phyloP scores from a whole-genome alignment of 2,797 vertebrate species.

The Cephalopachus bancanus region DNA sequence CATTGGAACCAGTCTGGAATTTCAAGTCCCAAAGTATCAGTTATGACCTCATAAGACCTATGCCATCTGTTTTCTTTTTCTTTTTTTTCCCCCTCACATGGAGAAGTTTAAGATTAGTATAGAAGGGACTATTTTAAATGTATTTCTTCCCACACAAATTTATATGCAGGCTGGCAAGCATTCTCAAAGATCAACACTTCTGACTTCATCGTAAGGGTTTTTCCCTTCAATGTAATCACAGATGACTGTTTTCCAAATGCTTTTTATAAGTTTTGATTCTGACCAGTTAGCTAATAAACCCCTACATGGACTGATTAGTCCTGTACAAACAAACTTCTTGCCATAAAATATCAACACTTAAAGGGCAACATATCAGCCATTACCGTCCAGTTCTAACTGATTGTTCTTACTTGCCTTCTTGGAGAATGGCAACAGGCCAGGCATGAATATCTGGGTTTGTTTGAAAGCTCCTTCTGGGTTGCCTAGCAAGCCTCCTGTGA shows the following conservation, averaged over 20 bases:
- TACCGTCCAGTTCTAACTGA: background rate
- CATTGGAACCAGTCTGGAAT: slow-evolving; percentile 18
- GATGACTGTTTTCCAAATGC: slow-evolving; percentile 27
- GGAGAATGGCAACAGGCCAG: slow-evolving; percentile 30
- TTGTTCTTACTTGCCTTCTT: background rate
- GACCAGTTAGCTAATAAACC: slow-evolving; percentile 70
- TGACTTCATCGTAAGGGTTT: slow-evolving; percentile 7
- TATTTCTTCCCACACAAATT: slow-evolving; percentile 74
- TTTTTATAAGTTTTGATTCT: slow-evolving; percentile 58
- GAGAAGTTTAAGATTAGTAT: slow-evolving; percentile 55
- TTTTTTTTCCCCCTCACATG: slow-evolving; percentile 47
- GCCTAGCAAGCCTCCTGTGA: slow-evolving; percentile 23
- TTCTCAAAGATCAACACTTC: slow-evolving; percentile 63
- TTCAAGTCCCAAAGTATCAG: background rate
- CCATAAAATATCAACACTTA: slow-evolving; percentile 48
- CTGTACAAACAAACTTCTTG: slow-evolving; percentile 66
- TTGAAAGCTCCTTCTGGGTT: slow-evolving; percentile 12
- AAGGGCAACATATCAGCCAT: background rate
- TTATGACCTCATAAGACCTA: slow-evolving; percentile 27
- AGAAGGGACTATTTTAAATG: slow-evolving; percentile 64
- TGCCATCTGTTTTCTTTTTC: slow-evolving; percentile 15
- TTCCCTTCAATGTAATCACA: slow-evolving; percentile 45
- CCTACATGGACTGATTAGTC: slow-evolving; percentile 65
- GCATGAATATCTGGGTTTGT: background rate
- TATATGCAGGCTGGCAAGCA: slow-evolving; percentile 62